phyloP scores from a whole-genome alignment of 2,113 vertebrate genomes.

The Vireo altiloquus region DNA sequence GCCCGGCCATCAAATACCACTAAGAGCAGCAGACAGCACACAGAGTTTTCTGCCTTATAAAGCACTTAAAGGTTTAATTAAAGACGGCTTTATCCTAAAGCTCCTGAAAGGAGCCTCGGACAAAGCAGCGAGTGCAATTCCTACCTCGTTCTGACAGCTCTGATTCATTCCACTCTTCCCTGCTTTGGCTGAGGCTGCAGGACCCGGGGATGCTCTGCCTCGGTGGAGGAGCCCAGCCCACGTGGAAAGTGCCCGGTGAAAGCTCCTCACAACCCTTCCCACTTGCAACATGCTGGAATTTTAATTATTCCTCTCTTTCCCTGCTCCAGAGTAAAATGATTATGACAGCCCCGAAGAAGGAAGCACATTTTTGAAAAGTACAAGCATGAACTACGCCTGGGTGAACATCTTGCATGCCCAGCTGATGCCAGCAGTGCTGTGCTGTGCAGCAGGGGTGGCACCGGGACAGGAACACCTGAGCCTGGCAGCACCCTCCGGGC shows the following conservation, averaged over 20 bases:
- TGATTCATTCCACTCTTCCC: neutral
- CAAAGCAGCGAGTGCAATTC: neutral
- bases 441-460: neutral
- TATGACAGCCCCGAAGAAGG: neutral
- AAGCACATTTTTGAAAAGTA: neutral
- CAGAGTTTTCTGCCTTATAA: constrained; percentile 27
- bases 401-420: neutral
- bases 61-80: constrained; percentile 66
- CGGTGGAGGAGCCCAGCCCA: neutral
- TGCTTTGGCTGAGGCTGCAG: neutral
- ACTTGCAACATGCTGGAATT: neutral
- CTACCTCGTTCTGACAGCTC: neutral
- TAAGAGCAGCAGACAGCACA: constrained; percentile 25
- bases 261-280: neutral
- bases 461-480: neutral
- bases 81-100: constrained; percentile 50
- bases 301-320: neutral
- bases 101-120: neutral
- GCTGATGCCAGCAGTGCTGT: neutral
- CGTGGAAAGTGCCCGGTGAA: neutral
- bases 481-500: rapidly evolving
- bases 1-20: neutral
- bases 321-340: neutral
- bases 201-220: neutral
- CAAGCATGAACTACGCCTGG: neutral